Evolutionary conservation across 2,888 invertebrate genomes (phyloP), one percentile per base, ranked within the genome.

Genomic region (Tipula confusa): DNA sequence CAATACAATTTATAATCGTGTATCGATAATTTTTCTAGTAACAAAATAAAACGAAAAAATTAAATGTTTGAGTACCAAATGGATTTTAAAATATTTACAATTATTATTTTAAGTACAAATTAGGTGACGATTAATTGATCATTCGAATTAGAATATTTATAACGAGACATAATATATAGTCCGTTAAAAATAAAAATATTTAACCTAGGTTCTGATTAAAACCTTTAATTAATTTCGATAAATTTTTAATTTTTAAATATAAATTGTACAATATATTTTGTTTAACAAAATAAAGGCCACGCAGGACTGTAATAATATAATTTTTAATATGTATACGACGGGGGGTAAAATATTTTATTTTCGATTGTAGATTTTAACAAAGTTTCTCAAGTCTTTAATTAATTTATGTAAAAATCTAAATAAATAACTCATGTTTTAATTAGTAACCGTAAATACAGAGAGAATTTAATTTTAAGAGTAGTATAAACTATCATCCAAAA

Each of bases 41-140:
- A n/a, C n/a, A n/a, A n/a, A n/a, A n/a, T 64, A 1, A 11, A 64
- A 64, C 24, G 43, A 43, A 43, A 43, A 36, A 43, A n/a, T 3
- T 9, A 64, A 24, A 24, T 24, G n/a, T 24, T 11, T 4, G 7
- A 64, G 24, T 64, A 64, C 18, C 64, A 64, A n/a, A 64, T 64
- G 9, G 9, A 64, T 3, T 64, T 64, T 64, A 64, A 64, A 64
- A 64, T 64, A 64, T 64, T 64, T 64, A 64, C 64, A 64, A 7
- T 64, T 64, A n/a, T 64, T 24, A 64, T 24, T 64, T 64, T 64
- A 64, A 64, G 64, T 64, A 64, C 64, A 64, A 64, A 64, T 64
- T 24, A 64, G 64, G 64, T 64, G 64, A 64, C 24, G 24, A 64
- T 64, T 24, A 64, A 64, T 64, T 64, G 64, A 64, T 64, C 24